Evolutionary conservation across 2,888 invertebrate genomes (phyloP), one percentile per base, ranked within the genome.

Genomic region (Drosophila formosana): DNA sequence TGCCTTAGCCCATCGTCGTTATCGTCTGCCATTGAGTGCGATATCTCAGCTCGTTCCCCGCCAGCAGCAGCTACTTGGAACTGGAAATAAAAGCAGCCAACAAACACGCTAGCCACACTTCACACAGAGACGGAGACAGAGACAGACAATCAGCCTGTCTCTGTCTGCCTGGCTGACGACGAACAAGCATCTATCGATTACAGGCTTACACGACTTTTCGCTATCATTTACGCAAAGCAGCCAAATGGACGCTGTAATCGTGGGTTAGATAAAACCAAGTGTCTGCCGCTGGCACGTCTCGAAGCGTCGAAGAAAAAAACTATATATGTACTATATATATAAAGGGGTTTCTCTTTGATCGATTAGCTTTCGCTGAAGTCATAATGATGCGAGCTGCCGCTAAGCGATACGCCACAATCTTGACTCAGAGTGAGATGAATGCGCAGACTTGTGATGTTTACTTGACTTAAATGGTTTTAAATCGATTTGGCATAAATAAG

Each of bases 141-240:
- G 51, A 7, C 32, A 52, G 45, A 41, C 43, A 56, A 23, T n/a
- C 32, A 32, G 30, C 13, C 25, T 49, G 4, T 30, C 37, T 11
- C 37, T n/a, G 37, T 2, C n/a, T n/a, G 37, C n/a, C 37, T 37
- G 4, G 37, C 37, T 5, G 30, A 43, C 50, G 46, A 8, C n/a
- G 23, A 32, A 43, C 50, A 64, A 65, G 53, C 75, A 72, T 88
- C 84, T 80, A 89, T 87, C 78, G 88, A 83, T 87, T 89, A 71
- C 61, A 56, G 76, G 61, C 71, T 71, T 66, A 69, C 67, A 69
- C 67, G 58, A 62, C 62, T 61, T 66, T 66, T 57, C 55, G 64
- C 66, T 64, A 82, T 79, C 76, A 62, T 55, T 75, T 71, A 61
- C 64, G 57, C 51, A 58, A 67, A 71, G 64, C 60, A 43, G 23